Base-by-base conservation (phyloP, 2,888 invertebrate genomes). In the Falcaria lacertinaria region DNA sequence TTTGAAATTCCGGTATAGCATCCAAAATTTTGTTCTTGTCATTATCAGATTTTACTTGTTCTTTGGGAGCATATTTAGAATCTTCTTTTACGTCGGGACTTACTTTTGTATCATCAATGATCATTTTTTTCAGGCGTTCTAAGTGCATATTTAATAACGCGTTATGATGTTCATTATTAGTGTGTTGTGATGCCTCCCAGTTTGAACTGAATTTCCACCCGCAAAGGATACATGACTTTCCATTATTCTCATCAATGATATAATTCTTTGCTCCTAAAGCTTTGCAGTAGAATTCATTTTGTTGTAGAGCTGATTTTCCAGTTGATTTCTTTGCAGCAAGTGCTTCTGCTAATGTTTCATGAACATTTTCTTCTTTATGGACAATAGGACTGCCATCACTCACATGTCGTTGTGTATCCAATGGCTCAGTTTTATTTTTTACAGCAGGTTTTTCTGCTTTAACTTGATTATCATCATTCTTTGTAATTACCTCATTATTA, bases 181-280 rank as follows among this genome's bases (percentile, higher is more conserved):
- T 1, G 42, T 72, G 70, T 2, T 3, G 4, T 1, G 11, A 0
- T 0, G 50, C 36, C 5, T 17, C 17, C 1, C 2, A 0, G 0
- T 15, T 4, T 0, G 50, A 44, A 44, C 65, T 52, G 1, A 28
- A 28, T 11, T 41, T 6, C 63, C 56, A 64, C 28, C 61, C 56
- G 28, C 71, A 69, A 2, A 69, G 41, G 3, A 66, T 48, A 32
- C 70, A 71, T 57, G 50, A 57, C 11, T 36, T 37, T 0, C 54
- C 58, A 11, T 48, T 33, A 16, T 47, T 44, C 37, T 57, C 48
- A 3, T 7, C 4, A 4, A 45, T 47, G 5, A 69, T 43, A 39
- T 62, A 69, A 13, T 63, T 34, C 6, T 46, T 48, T 13, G 58
- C 47, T 5, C 40, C 44, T 6, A 68, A 19, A 2, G 44, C 39